Evolutionary conservation across 2,888 invertebrate species (phyloP), one percentile per base, ranked within the genome.

Genomic region (Limnephilus marmoratus): DNA sequence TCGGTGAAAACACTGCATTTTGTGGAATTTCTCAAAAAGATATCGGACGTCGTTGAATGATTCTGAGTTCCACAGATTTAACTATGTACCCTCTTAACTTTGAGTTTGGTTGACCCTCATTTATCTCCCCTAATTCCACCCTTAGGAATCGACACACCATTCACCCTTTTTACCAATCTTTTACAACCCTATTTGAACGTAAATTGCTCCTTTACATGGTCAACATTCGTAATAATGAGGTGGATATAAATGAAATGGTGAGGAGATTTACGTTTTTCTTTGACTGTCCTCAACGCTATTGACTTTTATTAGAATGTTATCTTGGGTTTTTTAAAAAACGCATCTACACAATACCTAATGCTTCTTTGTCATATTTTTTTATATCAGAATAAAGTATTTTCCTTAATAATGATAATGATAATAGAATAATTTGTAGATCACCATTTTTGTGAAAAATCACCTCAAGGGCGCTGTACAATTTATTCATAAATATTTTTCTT

Each of bases 71-170:
- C 37, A n/a, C 37, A n/a, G 85, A 86, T 86, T 49, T 41, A 29
- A 86, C n/a, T 86, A 68, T n/a, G 68, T 68, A 68, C 68, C 68
- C n/a, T 68, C 68, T 68, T 68, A 68, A 68, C 68, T 68, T 68
- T 1, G n/a, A 68, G 9, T 68, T 41, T 83, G 29, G 45, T 86
- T 45, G 37, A 45, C 45, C 45, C 86, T n/a, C 86, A 85, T 86
- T 86, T 86, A 45, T 86, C 49, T 86, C 29, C 45, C 45, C 86
- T 86, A 86, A 86, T 45, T 15, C 86, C n/a, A 49, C 86, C 86
- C 49, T 45, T 45, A 86, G 86, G 86, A 86, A 86, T 86, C 45
- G 45, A 45, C 86, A 85, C 41, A 45, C 45, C 5, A 86, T 83
- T 37, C 7, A 83, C 34, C 83, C 83, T 24, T 83, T 37, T 37